Conservation (phyloP, 2,113 vertebrate species). For the Mugil cephalus region DNA sequence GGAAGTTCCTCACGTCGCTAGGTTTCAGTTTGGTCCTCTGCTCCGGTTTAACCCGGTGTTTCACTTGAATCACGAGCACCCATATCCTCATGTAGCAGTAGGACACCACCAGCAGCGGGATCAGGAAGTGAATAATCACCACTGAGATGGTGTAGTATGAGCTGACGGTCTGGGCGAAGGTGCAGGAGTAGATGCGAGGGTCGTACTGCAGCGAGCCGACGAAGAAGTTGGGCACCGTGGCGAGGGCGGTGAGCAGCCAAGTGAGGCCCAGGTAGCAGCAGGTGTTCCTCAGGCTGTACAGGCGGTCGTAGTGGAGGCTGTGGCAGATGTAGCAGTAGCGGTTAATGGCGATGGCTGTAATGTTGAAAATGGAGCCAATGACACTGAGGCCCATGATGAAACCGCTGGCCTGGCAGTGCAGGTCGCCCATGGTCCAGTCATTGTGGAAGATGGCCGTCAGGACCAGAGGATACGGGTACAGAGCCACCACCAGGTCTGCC, state of each 20-base stretch:
- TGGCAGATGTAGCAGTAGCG: constrained; percentile 84
- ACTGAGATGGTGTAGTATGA: constrained; percentile 83
- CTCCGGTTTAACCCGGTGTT: constrained; percentile 80
- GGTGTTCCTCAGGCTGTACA: constrained; percentile 83
- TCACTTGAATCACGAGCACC: constrained; percentile 83
- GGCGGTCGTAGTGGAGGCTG: constrained; percentile 80
- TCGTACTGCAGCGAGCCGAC: constrained; percentile 85
- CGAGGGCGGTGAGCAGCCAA: constrained; percentile 81
- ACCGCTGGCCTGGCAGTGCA: constrained; percentile 84
- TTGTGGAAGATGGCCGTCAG: constrained; percentile 83
- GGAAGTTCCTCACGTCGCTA: constrained; percentile 83
- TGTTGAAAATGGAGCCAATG: constrained; percentile 85
- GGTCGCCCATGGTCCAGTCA: constrained; percentile 84
- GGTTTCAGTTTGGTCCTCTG: constrained; percentile 78
- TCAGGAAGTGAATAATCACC: constrained; percentile 84
- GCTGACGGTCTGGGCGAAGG: constrained; percentile 82
- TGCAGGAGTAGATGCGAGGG: constrained; percentile 83
- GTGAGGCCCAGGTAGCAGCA: constrained; percentile 81
- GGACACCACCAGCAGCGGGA: constrained; percentile 83
- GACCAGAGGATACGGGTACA: constrained; percentile 85
- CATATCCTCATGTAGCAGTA: constrained; percentile 87
- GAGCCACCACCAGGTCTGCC: constrained; percentile 83
- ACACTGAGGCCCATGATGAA: constrained; percentile 86
- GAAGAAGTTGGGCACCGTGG: constrained; percentile 84
- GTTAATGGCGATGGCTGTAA: constrained; percentile 82